Percentiles rank a stretch among this genome's conserved stretches.
These are phyloP conservation scores for Chiridota heheva DNA, from an alignment of 35 echinoderm and acorn worm genomes.

Conservation along the genomic window DNA sequence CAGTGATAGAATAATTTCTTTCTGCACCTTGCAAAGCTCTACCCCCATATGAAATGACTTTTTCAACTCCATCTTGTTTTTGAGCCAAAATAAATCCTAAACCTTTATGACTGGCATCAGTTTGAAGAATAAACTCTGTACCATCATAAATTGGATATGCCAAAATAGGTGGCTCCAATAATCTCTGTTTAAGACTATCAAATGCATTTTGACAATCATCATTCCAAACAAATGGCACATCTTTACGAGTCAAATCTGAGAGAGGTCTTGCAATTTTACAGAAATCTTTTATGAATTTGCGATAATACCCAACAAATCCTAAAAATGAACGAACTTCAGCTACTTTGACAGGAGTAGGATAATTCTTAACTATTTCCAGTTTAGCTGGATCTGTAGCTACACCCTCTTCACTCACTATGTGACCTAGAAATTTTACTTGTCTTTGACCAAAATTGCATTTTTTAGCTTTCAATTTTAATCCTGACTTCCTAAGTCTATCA, in stretches of 20 bases:
- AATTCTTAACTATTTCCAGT: conserved; percentile 23
- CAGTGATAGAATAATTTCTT: conserved; percentile 12
- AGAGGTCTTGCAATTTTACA: conserved; percentile 3
- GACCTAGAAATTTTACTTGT: no score
- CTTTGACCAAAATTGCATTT: no score
- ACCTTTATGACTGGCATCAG: not conserved
- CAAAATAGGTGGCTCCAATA: not conserved
- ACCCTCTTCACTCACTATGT: conserved; percentile 42
- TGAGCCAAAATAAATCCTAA: conserved; percentile 2
- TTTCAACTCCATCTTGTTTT: not conserved
- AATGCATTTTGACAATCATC: conserved; percentile 5
- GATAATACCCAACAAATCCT: conserved; percentile 29
- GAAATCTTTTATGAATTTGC: conserved; percentile 6
- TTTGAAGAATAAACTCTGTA: conserved; percentile 23
- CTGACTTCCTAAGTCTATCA: conserved; percentile 28
- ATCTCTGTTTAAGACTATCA: not conserved
- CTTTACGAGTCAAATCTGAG: not conserved
- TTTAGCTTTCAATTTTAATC: conserved; percentile 68
- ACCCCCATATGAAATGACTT: conserved; percentile 14
- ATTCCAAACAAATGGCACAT: not conserved
- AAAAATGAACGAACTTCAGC: conserved; percentile 12
- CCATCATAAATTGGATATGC: not conserved
- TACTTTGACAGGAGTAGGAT: conserved; percentile 18
- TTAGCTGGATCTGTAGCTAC: conserved; percentile 42
- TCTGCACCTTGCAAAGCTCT: not conserved